Percentiles rank a stretch among this genome's conserved stretches.
These are phyloP conservation scores for Myodes glareolus DNA, from an alignment of 2,113 vertebrate species.

Conservation along the genomic window DNA sequence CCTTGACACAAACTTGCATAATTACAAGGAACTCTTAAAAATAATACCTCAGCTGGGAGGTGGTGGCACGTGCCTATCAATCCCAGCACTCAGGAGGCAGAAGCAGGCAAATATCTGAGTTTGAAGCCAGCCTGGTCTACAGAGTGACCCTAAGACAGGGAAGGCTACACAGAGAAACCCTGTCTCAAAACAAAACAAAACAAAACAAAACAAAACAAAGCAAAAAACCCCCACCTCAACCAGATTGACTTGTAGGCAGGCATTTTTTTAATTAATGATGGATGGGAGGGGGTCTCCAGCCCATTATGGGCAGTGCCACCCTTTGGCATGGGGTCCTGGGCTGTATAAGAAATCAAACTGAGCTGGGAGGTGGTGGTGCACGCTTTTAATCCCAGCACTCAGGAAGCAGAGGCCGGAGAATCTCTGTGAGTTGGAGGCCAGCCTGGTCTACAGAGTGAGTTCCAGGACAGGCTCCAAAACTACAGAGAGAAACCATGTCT, in stretches of 20 bases:
- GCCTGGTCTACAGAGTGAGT: too few species aligned
- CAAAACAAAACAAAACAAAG: not conserved
- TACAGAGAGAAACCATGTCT: not conserved
- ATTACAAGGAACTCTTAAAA: not conserved
- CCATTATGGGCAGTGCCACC: not conserved
- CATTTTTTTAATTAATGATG: not conserved
- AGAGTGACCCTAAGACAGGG: not conserved
- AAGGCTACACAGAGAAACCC: not conserved
- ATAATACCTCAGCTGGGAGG: not conserved
- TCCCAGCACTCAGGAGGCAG: not conserved
- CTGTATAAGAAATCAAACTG: not conserved
- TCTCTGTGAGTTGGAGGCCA: too few species aligned
- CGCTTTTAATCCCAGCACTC: too few species aligned
- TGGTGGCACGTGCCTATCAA: not conserved
- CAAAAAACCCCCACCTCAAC: not conserved
- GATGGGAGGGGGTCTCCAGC: not conserved
- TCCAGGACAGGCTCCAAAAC: not conserved
- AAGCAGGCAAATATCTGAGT: not conserved
- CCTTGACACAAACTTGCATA: not conserved
- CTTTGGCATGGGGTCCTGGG: not conserved
- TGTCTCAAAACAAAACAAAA: not conserved
- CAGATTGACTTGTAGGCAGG: not conserved
- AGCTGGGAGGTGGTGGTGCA: too few species aligned
- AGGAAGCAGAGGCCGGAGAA: too few species aligned
- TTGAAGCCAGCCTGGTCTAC: not conserved